Conservation (phyloP, 2,797 vertebrate species). For the Erethizon dorsatum region DNA sequence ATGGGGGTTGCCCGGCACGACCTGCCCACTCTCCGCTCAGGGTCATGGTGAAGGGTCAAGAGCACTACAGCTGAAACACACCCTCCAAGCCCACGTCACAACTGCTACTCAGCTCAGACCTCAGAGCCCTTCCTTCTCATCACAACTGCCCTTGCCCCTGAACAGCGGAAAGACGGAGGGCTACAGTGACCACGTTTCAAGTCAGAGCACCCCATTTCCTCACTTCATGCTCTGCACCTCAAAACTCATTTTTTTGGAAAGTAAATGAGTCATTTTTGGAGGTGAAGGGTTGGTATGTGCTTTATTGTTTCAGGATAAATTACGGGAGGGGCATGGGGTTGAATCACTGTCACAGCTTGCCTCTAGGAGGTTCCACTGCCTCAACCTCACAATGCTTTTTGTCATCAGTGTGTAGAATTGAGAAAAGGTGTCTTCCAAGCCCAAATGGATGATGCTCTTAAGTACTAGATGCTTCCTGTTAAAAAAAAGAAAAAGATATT, state of each 20-base stretch:
- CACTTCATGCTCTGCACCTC: background rate
- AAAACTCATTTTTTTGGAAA: background rate
- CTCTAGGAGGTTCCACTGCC: background rate
- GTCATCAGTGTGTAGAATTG: background rate
- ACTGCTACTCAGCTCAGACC: background rate
- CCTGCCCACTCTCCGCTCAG: no score
- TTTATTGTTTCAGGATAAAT: background rate
- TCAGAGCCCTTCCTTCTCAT: background rate
- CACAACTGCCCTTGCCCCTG: background rate
- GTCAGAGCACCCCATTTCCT: background rate
- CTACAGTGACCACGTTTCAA: background rate
- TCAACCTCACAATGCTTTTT: background rate
- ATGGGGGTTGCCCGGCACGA: background rate
- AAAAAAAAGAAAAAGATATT: background rate
- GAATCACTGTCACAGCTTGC: background rate
- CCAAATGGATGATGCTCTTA: background rate
- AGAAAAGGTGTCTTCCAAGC: slow-evolving; percentile 25
- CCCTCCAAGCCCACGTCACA: background rate
- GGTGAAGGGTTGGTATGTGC: background rate
- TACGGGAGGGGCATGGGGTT: fast-evolving
- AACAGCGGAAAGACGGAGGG: background rate
- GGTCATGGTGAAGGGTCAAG: fast-evolving
- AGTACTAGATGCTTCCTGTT: slow-evolving; percentile 50
- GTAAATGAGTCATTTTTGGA: background rate
- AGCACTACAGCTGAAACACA: fast-evolving